Base-by-base conservation (phyloP, 2,113 vertebrate species). In the Polyodon spathula region DNA sequence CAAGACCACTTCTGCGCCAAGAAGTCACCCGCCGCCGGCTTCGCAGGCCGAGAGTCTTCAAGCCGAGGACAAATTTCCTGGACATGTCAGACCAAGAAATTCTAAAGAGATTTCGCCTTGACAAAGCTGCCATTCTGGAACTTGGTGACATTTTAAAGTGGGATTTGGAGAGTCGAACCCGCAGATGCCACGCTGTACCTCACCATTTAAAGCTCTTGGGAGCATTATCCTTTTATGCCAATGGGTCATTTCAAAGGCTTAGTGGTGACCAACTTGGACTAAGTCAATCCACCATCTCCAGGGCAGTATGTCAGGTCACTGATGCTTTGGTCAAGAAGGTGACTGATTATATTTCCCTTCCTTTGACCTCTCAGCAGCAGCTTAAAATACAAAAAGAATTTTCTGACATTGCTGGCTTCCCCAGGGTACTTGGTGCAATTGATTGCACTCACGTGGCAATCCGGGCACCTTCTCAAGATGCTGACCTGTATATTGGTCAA, bases 401-500 rank as follows among this genome's bases (percentile, higher is more conserved):
- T 17, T 15, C 37, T 37, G 43, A 46, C 5, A 63, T 63, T 11
- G 50, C 57, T 15, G 61, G 66, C 0, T 60, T 67, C 37, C 66
- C 66, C 15, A 48, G 59, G n/a, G n/a, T n/a, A n/a, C n/a, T n/a
- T n/a, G n/a, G n/a, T n/a, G n/a, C n/a, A n/a, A n/a, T n/a, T n/a
- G n/a, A n/a, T n/a, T n/a, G n/a, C n/a, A n/a, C n/a, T n/a, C n/a
- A n/a, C n/a, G n/a, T n/a, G n/a, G 66, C 66, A 12, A 56, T 67
- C 8, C 57, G 60, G 8, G 56, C 61, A 6, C 66, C 66, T 0
- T 59, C 61, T 0, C 55, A 63, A 54, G 59, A 63, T 16, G 66
- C 59, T 27, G 57, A 63, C 39, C 52, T 59, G 39, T 67, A 59
- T 54, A 54, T 61, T 1, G 63, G 63, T 38, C 54, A 38, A 38